Evolutionary conservation across 2,888 invertebrate genomes (phyloP), one percentile per base, ranked within the genome.

Genomic region (Sepioteuthis lessoniana): DNA sequence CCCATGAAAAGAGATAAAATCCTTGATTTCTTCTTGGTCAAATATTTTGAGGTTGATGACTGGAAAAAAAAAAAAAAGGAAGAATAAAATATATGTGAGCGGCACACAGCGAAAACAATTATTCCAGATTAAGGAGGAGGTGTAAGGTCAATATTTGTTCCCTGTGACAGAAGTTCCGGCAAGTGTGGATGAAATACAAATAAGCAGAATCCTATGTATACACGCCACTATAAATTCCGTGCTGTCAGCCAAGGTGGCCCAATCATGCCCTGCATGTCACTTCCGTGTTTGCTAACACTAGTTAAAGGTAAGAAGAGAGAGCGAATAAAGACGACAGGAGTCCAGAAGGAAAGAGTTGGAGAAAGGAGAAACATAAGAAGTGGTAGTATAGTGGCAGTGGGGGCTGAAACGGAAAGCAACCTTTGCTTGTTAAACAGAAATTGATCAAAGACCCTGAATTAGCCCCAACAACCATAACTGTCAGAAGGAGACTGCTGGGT

Each of bases 131-230:
- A 76, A 35, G 76, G n/a, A 76, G 76, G 76, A 10, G 76, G 76
- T 76, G 76, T 76, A 76, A 76, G 76, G 76, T 76, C 76, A 76
- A 76, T 76, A 76, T 76, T 76, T 76, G 76, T 76, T 35, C n/a
- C 76, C 76, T 16, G 76, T 76, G 76, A 76, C 76, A 76, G 76
- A 76, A 35, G 76, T 76, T 76, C 76, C 76, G 76, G 76, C n/a
- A 76, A 76, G 76, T n/a, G n/a, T 16, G 76, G 16, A 76, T n/a
- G 76, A 76, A 76, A 76, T 76, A 13, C 76, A 76, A 76, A 76
- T 76, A 76, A n/a, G 16, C 1, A 76, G 76, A 76, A n/a, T 10
- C 76, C 76, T 76, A 76, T 76, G 76, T 76, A n/a, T 76, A 76
- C 76, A 76, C n/a, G 16, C 76, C 3, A n/a, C 76, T 76, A 76